Evolutionary conservation across 53 echinoderm and acorn worm species (phyloP), one percentile per base, ranked within the genome.

Genomic region (Holothuria scabra): DNA sequence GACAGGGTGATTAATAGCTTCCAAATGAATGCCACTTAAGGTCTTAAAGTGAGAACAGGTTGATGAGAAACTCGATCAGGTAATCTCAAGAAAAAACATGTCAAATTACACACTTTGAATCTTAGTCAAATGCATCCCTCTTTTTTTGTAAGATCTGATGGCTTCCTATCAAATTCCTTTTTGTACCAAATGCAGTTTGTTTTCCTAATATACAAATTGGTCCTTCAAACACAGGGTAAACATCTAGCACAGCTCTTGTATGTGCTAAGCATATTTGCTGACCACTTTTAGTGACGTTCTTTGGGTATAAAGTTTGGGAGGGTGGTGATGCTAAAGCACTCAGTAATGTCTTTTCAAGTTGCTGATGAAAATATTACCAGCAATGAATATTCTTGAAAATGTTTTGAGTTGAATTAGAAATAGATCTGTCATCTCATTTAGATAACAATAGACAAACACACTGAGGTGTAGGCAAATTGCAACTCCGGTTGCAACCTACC

Each of bases 1-100:
- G 69, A 18, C 69, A 69, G 41, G 69, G 52, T 69, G 69, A 69
- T 69, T 34, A 41, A 69, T 69, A 20, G 41, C 69, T 11, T 33
- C 34, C 69, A 69, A 69, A 69, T 69, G 69, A 41, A 34, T 41
- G 34, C 21, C 34, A 41, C 69, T 69, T 69, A 32, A 41, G 14
- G 0, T 69, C 16, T 21, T 69, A 20, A 69, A 16, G 31, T 32
- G 31, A 33, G 21, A 33, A 34, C 34, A 69, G 10, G 32, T 33
- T 69, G 69, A 35, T 33, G 41, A 69, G 69, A 37, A 69, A 69
- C 69, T 34, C 22, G 35, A 69, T 69, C 69, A 14, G 22, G 34
- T 69, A 34, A 22, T 30, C 20, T 5, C 10, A 69, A 30, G 34
- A 22, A 32, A 69, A 38, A 38, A 69, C 69, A 34, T 21, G 41